Evolutionary conservation across 2,888 invertebrate genomes (phyloP).

Genomic region (Drosophila atroscutellata): DNA sequence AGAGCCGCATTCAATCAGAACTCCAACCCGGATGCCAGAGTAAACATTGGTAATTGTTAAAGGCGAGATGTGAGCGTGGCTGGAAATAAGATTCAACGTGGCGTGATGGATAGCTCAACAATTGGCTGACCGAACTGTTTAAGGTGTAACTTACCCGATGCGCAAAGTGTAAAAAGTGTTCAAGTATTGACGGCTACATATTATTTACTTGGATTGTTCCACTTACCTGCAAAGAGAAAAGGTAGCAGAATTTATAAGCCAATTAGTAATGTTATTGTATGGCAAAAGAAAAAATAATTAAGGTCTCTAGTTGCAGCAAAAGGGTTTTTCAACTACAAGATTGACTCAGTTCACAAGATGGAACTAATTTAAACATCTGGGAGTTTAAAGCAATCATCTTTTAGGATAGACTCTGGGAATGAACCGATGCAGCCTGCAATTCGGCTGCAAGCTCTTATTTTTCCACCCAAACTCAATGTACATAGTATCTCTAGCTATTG

Average conservation of each 20-base stretch:
- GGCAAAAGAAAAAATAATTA: neutral
- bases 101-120: slow-evolving; percentile 10
- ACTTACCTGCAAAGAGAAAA: slow-evolving; percentile 62
- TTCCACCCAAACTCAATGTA: slow-evolving; percentile 3
- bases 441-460: slow-evolving; percentile 13
- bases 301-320: neutral
- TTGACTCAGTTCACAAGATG: neutral
- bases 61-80: slow-evolving; percentile 19
- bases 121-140: slow-evolving; percentile 7
- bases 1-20: slow-evolving; percentile 44
- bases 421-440: neutral
- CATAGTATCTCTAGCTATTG: slow-evolving; percentile 9
- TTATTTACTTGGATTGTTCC: slow-evolving; percentile 18
- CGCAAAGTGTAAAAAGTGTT: slow-evolving; percentile 35
- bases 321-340: neutral
- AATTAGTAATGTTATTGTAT: slow-evolving; percentile 13
- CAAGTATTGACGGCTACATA: slow-evolving; percentile 20
- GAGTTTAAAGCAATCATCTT: neutral
- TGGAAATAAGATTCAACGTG: neutral
- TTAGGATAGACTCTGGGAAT: neutral
- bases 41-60: slow-evolving; percentile 67
- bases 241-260: slow-evolving; percentile 17
- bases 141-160: slow-evolving; percentile 51
- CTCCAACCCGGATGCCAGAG: slow-evolving; percentile 51
- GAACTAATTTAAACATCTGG: neutral